Percentiles rank a stretch among this genome's conserved stretches.
These are phyloP conservation scores for Rhagium mordax DNA, from an alignment of 2,888 invertebrate genomes.

Conservation along the genomic window DNA sequence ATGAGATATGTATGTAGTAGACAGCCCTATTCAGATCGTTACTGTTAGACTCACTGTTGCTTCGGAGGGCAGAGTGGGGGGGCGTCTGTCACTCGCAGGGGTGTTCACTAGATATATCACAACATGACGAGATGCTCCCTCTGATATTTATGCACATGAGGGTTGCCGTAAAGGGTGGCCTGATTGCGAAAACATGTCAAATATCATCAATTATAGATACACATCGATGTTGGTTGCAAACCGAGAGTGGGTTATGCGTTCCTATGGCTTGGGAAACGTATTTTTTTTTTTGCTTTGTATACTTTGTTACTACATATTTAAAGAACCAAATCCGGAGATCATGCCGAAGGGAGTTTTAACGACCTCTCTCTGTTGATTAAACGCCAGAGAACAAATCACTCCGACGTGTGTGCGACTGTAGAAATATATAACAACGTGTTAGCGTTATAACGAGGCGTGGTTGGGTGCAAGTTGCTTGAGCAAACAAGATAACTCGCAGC, in stretches of 20 bases:
- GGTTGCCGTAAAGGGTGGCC: constrained; percentile 45
- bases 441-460: constrained; percentile 20
- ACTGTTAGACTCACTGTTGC: constrained; percentile 34
- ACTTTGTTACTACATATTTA: too few relatives aligned
- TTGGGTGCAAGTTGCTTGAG: constrained; percentile 30
- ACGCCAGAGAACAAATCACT: neutral
- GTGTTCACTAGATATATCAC: constrained; percentile 46
- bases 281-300: too few relatives aligned
- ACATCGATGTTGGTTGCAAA: neutral
- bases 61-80: constrained; percentile 14
- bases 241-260: neutral
- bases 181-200: constrained; percentile 51
- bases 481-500: constrained; percentile 31
- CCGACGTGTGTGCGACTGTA: neutral
- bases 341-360: too few relatives aligned
- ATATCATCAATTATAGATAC: constrained; percentile 46
- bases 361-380: neutral
- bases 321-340: too few relatives aligned
- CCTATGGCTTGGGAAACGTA: too few relatives aligned
- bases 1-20: constrained; percentile 52
- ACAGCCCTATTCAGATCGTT: constrained; percentile 48
- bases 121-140: constrained; percentile 30
- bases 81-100: constrained; percentile 44
- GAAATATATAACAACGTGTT: neutral
- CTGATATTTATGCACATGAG: constrained; percentile 41